These are phyloP conservation scores for Propithecus coquereli DNA, from an alignment of 2,113 vertebrate species.

Conservation along the genomic window DNA sequence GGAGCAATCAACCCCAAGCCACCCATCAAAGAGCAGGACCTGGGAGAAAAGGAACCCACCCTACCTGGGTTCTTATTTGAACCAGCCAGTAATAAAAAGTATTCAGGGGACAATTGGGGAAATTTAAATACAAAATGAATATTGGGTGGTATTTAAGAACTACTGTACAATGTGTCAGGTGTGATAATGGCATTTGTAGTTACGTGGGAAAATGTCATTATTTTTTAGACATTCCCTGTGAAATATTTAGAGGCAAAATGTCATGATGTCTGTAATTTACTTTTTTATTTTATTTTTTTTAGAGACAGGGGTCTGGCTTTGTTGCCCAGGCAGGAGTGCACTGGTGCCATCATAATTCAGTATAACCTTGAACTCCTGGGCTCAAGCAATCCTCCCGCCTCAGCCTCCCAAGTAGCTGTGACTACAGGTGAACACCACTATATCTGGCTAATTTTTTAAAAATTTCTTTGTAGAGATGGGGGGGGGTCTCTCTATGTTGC, in stretches of 20 bases:
- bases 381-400: too few species aligned
- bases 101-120: not conserved
- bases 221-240: not conserved
- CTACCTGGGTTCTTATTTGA: not conserved
- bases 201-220: not conserved
- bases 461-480: too few species aligned
- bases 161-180: not conserved
- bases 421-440: too few species aligned
- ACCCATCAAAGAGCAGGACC: not conserved
- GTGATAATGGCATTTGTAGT: not conserved
- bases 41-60: not conserved
- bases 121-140: not conserved
- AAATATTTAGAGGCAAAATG: constrained; percentile 31
- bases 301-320: too few species aligned
- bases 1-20: not conserved
- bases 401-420: too few species aligned
- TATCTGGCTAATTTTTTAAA: too few species aligned
- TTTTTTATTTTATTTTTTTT: not conserved
- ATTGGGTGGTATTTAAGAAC: not conserved
- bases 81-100: not conserved
- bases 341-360: too few species aligned
- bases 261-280: not conserved
- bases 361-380: too few species aligned
- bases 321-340: too few species aligned
- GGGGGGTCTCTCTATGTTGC: too few species aligned